These are phyloP conservation scores for Crypturellus tataupa DNA, from an alignment of 2,797 vertebrate genomes.

Conservation along the genomic window DNA sequence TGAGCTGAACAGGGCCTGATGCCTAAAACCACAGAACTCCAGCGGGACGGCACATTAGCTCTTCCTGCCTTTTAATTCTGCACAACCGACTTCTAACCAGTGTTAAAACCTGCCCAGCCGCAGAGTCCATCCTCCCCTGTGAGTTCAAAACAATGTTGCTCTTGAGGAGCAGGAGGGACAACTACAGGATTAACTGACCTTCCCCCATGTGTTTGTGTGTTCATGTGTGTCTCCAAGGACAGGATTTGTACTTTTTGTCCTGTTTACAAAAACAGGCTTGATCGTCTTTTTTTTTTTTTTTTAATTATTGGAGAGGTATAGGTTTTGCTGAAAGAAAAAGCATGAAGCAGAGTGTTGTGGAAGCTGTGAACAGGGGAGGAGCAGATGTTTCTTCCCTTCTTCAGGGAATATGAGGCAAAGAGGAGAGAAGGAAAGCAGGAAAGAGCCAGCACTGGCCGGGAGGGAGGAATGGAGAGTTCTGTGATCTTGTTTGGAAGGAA, in stretches of 20 bases:
- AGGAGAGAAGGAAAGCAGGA: not conserved
- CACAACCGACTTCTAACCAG: not conserved
- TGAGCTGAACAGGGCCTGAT: not conserved
- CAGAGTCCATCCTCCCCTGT: not conserved
- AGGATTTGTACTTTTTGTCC: constrained; percentile 21
- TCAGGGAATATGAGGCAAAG: not conserved
- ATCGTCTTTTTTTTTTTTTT: not conserved
- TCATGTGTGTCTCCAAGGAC: not conserved
- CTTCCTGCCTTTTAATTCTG: constrained; percentile 5
- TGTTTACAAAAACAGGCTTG: not conserved
- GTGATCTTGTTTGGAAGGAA: not conserved
- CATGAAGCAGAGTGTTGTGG: not conserved
- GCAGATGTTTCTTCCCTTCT: not conserved
- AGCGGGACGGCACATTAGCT: not conserved
- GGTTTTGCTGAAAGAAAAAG: not conserved
- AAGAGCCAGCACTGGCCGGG: not conserved
- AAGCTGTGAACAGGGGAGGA: constrained; percentile 3
- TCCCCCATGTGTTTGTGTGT: not conserved
- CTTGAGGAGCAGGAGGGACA: not conserved
- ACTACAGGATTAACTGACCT: not conserved
- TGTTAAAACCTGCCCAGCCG: not conserved
- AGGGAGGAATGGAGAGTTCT: not conserved
- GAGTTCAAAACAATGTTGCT: not conserved
- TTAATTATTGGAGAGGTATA: not conserved
- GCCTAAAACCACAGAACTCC: not conserved